Evolutionary conservation across 2,797 vertebrate species (phyloP).

Genomic region (Falco novaeseelandiae): DNA sequence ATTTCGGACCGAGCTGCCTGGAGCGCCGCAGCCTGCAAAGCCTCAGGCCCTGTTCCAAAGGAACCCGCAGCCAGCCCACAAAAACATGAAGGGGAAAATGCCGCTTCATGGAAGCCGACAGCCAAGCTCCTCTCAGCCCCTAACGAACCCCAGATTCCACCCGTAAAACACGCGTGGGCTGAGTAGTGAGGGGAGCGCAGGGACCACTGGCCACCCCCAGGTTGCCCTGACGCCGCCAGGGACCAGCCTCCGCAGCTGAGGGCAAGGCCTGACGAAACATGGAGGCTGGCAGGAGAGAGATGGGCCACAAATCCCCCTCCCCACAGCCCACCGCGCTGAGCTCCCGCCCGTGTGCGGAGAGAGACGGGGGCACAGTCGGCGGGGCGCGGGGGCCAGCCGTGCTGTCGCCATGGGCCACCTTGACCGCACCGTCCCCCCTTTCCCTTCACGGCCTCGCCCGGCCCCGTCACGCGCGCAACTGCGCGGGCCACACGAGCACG

Average conservation of each 20-base stretch:
- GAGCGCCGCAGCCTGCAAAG: accelerated
- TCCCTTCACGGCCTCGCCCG: accelerated
- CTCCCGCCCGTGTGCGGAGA: too few species aligned
- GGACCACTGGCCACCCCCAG: too few species aligned
- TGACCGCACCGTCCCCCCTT: accelerated
- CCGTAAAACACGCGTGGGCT: accelerated
- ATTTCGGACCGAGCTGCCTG: accelerated
- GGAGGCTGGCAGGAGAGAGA: too few species aligned
- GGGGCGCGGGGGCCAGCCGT: accelerated
- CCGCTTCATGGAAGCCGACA: accelerated
- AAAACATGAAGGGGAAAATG: not conserved
- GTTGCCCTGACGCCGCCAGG: too few species aligned
- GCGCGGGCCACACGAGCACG: not conserved
- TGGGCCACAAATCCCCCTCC: accelerated
- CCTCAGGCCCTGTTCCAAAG: not conserved
- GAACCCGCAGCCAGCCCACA: too few species aligned
- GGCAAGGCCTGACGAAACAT: not conserved
- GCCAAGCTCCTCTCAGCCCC: not conserved
- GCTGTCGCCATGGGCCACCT: accelerated
- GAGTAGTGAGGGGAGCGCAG: accelerated
- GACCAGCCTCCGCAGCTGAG: not conserved
- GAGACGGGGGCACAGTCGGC: accelerated
- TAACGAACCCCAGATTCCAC: accelerated
- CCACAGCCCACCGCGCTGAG: accelerated
- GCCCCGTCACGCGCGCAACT: not conserved